Evolutionary conservation across 2,113 vertebrate genomes (phyloP).

Genomic region (Brachirus orientalis): DNA sequence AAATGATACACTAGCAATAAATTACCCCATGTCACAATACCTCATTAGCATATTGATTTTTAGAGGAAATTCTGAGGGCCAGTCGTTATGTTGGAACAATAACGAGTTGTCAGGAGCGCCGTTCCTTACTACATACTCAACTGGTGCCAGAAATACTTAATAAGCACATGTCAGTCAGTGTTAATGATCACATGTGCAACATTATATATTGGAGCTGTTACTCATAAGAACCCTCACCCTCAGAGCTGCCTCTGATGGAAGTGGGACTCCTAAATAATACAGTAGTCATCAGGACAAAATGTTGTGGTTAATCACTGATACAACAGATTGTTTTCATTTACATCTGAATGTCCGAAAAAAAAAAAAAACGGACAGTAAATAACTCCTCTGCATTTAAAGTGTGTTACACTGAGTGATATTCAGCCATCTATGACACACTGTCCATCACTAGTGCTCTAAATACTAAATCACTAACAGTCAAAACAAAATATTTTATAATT

Average conservation of each 20-base stretch:
- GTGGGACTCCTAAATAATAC: conserved; percentile 47
- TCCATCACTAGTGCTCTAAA: too few relatives aligned
- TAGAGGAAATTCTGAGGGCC: conserved; percentile 13
- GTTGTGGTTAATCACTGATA: conserved; percentile 25
- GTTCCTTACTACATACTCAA: conserved; percentile 2
- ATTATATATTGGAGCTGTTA: conserved; percentile 26
- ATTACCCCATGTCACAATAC: conserved; percentile 12
- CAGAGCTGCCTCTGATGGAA: conserved; percentile 19
- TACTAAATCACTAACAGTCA: too few relatives aligned
- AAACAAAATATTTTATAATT: not conserved
- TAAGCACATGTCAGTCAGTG: conserved; percentile 45
- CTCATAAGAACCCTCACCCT: too few relatives aligned
- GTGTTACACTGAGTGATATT: not conserved
- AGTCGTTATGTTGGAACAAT: conserved; percentile 36
- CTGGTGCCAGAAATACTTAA: conserved; percentile 55
- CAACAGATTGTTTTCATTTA: conserved; percentile 19
- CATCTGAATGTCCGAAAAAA: too few relatives aligned
- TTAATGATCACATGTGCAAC: conserved; percentile 44
- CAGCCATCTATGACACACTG: too few relatives aligned
- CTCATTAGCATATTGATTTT: conserved; percentile 46
- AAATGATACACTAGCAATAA: conserved; percentile 40
- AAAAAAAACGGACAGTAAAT: not conserved
- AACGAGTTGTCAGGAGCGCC: conserved; percentile 18
- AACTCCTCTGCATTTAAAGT: not conserved
- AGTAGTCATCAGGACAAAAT: conserved; percentile 33